phyloP scores from a whole-genome alignment of 2,888 invertebrate genomes.

The Ennomos fuscantarius region DNA sequence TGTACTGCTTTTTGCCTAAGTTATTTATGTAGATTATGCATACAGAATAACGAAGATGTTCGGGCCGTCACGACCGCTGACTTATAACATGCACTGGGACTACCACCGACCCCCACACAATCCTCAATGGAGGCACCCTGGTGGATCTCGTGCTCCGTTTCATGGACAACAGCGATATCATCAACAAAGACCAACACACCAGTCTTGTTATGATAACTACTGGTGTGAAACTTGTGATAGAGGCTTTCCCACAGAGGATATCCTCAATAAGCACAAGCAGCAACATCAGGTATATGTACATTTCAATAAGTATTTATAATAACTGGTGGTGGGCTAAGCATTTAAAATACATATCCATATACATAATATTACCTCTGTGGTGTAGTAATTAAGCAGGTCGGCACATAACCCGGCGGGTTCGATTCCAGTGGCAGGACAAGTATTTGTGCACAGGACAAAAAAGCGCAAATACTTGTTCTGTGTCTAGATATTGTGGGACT shows the following conservation, averaged over 20 bases:
- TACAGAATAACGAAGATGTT: slow-evolving; percentile 32
- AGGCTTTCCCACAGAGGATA: slow-evolving; percentile 86
- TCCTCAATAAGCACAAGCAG: slow-evolving; percentile 87
- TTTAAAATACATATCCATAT: too few species aligned
- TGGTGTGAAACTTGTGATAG: slow-evolving; percentile 94
- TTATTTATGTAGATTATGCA: too few species aligned
- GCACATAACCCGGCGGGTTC: too few species aligned
- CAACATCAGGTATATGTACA: slow-evolving; percentile 87
- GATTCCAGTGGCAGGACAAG: too few species aligned
- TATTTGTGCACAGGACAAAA: too few species aligned
- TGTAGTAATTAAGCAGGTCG: too few species aligned
- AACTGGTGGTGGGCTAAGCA: too few species aligned
- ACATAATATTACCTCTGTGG: too few species aligned
- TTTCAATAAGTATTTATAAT: not conserved
- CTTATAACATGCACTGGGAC: slow-evolving; percentile 36
- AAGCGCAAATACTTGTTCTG: too few species aligned
- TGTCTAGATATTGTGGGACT: too few species aligned
- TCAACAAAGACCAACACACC: slow-evolving; percentile 29
- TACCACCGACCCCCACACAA: slow-evolving; percentile 33
- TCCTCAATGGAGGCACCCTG: slow-evolving; percentile 42
- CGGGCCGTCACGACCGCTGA: slow-evolving; percentile 34
- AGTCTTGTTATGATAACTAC: slow-evolving; percentile 56
- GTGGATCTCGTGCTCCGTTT: slow-evolving; percentile 30
- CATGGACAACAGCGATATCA: slow-evolving; percentile 31
- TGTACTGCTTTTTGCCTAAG: too few species aligned